Percentiles rank a stretch among this genome's conserved stretches.
phyloP scores from a whole-genome alignment of 2,888 invertebrate species.

The Catocala sponsa region DNA sequence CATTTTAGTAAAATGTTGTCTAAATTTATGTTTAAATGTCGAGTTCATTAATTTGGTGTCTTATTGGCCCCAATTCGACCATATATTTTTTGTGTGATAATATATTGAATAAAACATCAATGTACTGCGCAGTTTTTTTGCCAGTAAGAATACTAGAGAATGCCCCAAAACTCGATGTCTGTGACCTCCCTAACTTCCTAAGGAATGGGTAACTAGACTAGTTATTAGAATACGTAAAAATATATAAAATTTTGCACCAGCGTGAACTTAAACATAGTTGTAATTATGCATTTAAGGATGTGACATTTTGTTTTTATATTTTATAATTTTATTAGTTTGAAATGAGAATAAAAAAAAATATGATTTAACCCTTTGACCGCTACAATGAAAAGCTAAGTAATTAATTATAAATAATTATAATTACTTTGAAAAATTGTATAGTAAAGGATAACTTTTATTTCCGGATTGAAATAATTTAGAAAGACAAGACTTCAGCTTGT shows the following conservation, averaged over 20 bases:
- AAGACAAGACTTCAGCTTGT: no score
- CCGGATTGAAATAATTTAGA: no score
- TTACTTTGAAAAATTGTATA: no score
- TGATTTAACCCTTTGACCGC: conserved; percentile 22
- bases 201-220: conserved; percentile 30
- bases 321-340: conserved; percentile 44
- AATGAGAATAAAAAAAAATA: conserved; percentile 50
- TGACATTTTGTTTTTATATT: conserved; percentile 30
- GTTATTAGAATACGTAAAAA: conserved; percentile 19
- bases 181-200: conserved; percentile 2
- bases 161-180: conserved; percentile 33
- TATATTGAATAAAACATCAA: conserved; percentile 28
- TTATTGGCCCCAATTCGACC: conserved; percentile 27
- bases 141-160: conserved; percentile 36
- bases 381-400: background rate
- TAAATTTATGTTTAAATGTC: background rate
- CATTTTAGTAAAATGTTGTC: background rate
- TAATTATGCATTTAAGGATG: conserved; percentile 69
- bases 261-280: conserved; percentile 57
- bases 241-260: conserved; percentile 56
- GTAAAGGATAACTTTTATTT: no score
- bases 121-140: conserved; percentile 52
- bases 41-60: conserved; percentile 15
- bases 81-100: conserved; percentile 22
- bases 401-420: no score